Evolutionary conservation across 2,888 invertebrate species (phyloP).

Genomic region (Cotesia congregata): DNA sequence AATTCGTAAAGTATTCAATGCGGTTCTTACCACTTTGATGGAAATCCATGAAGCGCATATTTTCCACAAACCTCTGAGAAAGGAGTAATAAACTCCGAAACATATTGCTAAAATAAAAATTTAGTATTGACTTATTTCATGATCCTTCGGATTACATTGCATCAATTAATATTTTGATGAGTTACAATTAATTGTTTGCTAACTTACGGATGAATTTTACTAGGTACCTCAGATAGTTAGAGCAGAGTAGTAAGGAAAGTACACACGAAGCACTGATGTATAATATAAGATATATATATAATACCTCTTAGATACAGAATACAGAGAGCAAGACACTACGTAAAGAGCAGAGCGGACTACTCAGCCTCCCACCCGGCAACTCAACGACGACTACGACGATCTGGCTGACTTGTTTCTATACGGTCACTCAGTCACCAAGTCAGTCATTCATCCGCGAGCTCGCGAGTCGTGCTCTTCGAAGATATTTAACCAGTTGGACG

Average conservation of each 20-base stretch:
- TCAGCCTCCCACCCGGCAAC: conserved; percentile 29
- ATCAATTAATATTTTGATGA: too few relatives aligned
- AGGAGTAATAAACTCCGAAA: too few relatives aligned
- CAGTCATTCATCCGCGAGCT: conserved; percentile 49
- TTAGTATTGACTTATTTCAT: too few relatives aligned
- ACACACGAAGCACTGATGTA: not conserved
- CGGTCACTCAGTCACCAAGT: conserved; percentile 55
- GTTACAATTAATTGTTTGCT: too few relatives aligned
- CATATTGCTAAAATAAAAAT: too few relatives aligned
- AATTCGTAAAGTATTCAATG: too few relatives aligned
- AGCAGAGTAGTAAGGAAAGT: conserved; percentile 9
- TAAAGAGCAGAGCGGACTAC: conserved; percentile 22
- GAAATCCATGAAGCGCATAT: too few relatives aligned
- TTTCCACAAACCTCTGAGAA: too few relatives aligned
- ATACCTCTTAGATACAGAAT: not conserved
- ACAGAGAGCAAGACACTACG: conserved; percentile 9
- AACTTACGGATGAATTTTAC: too few relatives aligned
- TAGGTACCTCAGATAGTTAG: not conserved
- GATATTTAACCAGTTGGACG: not conserved
- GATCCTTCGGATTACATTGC: too few relatives aligned
- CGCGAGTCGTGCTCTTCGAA: conserved; percentile 33
- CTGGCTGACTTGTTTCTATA: conserved; percentile 36
- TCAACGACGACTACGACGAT: conserved; percentile 23
- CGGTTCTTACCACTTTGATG: too few relatives aligned
- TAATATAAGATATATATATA: too few relatives aligned